phyloP scores from a whole-genome alignment of 2,113 vertebrate genomes.

The Columba janthina region DNA sequence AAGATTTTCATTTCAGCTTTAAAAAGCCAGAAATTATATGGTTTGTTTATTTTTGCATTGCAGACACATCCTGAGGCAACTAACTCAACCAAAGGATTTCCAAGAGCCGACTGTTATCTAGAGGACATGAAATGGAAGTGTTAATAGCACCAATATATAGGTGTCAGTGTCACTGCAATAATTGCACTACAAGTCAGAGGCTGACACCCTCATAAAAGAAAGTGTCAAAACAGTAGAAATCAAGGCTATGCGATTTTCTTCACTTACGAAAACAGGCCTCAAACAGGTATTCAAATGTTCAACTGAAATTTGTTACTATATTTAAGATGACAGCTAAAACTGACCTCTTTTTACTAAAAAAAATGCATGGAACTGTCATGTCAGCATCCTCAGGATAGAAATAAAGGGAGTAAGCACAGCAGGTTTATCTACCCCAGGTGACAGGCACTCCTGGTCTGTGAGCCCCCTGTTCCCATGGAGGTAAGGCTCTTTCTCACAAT shows the following conservation, averaged over 20 bases:
- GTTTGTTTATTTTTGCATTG: conserved; percentile 30
- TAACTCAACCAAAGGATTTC: conserved; percentile 4
- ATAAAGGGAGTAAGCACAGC: background rate
- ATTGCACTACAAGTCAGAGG: conserved; percentile 31
- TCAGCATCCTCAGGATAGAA: background rate
- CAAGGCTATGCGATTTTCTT: conserved; percentile 20
- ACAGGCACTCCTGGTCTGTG: background rate
- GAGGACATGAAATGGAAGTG: conserved; percentile 30
- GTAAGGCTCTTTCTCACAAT: background rate
- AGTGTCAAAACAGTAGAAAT: conserved; percentile 45
- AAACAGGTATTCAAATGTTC: background rate
- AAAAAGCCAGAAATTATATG: background rate
- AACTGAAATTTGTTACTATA: background rate
- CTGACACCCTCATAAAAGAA: conserved; percentile 42
- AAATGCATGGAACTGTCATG: background rate
- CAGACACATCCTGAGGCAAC: conserved; percentile 14
- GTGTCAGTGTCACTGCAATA: conserved; percentile 50
- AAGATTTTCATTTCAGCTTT: background rate
- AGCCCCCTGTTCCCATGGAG: background rate
- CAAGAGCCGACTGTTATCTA: conserved; percentile 26
- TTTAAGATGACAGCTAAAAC: conserved; percentile 12
- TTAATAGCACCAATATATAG: conserved; percentile 52
- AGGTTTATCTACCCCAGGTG: background rate
- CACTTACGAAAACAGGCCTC: background rate
- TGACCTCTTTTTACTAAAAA: background rate